Conservation (phyloP, 2,113 vertebrate species). For the Sitta europaea region DNA sequence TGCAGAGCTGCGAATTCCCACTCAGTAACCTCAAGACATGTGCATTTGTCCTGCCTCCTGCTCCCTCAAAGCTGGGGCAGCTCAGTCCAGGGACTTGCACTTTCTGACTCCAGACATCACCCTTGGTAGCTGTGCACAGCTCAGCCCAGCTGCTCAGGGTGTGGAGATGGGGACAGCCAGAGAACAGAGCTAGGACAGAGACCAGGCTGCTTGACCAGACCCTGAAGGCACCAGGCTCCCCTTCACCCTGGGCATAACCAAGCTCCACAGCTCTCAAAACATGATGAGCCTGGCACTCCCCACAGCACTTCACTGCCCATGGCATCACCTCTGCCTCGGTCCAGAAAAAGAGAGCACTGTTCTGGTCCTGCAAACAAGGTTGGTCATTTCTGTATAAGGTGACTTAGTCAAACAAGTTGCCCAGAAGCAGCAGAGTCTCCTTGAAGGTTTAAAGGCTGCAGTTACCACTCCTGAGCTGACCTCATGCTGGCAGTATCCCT, state of each 20-base stretch:
- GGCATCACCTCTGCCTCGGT: neutral
- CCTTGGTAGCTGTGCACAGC: neutral
- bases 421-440: neutral
- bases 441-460: neutral
- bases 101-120: neutral
- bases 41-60: neutral
- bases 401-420: neutral
- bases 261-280: neutral
- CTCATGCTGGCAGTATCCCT: neutral
- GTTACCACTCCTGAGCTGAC: neutral
- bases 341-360: neutral
- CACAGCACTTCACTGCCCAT: neutral
- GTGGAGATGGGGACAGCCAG: neutral
- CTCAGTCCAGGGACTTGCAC: neutral
- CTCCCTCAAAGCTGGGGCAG: neutral
- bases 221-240: neutral
- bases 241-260: neutral
- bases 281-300: fast-evolving
- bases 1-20: neutral
- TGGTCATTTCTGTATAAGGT: neutral
- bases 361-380: neutral
- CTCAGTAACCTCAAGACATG: neutral
- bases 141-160: neutral
- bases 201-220: neutral
- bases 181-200: neutral